These are phyloP conservation scores for Urocitellus parryii DNA, from an alignment of 2,113 vertebrate genomes.

Conservation along the genomic window DNA sequence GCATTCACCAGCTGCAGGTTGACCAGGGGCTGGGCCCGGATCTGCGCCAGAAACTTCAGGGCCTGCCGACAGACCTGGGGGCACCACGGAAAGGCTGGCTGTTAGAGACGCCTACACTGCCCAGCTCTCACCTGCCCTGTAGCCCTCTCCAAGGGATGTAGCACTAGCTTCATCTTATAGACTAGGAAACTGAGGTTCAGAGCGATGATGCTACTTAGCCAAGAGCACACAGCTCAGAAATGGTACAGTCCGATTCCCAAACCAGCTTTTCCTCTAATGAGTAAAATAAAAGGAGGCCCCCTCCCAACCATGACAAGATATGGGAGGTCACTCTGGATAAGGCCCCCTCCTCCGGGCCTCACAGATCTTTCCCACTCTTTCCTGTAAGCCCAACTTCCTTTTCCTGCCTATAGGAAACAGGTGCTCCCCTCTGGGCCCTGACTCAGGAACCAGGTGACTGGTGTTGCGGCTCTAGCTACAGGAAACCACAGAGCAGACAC, in stretches of 20 bases:
- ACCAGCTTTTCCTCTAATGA: not conserved
- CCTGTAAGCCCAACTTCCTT: slow-evolving; percentile 11
- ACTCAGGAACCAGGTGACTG: slow-evolving; percentile 65
- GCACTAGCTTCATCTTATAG: not conserved
- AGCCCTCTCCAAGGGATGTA: not conserved
- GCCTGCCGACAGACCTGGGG: slow-evolving; percentile 92
- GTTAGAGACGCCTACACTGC: not conserved
- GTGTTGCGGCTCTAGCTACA: slow-evolving; percentile 53
- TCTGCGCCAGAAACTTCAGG: slow-evolving; percentile 90
- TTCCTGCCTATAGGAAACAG: slow-evolving; percentile 55
- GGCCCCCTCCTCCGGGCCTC: not conserved
- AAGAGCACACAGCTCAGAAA: not conserved
- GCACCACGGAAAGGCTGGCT: not conserved
- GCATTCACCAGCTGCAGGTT: slow-evolving; percentile 93
- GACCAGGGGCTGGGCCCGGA: slow-evolving; percentile 93
- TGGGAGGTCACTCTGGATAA: not conserved
- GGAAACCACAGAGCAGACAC: slow-evolving; percentile 59
- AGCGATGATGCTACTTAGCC: not conserved
- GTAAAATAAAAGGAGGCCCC: too few relatives aligned
- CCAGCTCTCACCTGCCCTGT: too few relatives aligned
- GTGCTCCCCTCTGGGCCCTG: not conserved
- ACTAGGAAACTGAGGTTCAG: not conserved
- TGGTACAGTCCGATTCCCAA: not conserved
- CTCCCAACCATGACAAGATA: not conserved
- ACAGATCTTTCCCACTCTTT: slow-evolving; percentile 29